Base-by-base conservation (phyloP, 2,113 vertebrate species). In the Psammodynastes pulverulentus region DNA sequence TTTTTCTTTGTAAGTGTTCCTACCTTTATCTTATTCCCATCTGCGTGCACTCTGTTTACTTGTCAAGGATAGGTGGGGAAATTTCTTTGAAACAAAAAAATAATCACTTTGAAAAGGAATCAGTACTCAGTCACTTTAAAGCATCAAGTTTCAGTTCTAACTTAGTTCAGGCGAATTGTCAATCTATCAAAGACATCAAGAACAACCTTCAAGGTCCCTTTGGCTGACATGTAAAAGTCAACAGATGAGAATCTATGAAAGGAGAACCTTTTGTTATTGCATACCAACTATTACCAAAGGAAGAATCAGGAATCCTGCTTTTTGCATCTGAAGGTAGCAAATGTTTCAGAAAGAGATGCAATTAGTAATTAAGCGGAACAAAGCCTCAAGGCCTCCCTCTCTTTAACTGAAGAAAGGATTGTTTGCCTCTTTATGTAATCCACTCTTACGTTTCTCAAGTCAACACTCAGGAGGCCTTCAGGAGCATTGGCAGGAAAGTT, bases 401-500 rank as follows among this genome's bases (percentile, higher is more conserved):
- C 23, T 89, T 21, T 48, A 90, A 90, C 86, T 91, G 91, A 93
- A 9, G 92, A 91, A 48, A 89, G 93, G 89, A 21, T 92, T 87
- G 79, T 91, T 84, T 91, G 92, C 56, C 56, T 93, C 93, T 86
- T 92, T 94, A 93, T 45, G 45, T 52, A 96, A 92, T 94, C 39
- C 34, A 56, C 24, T 45, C 1, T 91, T 62, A 53, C 89, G 88
- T 92, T 92, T 92, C 91, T 88, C 17, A 87, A 94, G 54, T 94
- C 90, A 51, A 94, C 91, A 91, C 39, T 3, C 43, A 56, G 95
- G 51, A 67, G 86, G 62, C 90, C 67, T 94, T 43, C 92, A 91
- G 94, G 94, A 95, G 49, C 45, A 95, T 96, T 94, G 94, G 92
- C 91, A 84, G 94, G 92, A 96, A 97, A 93, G 62, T 92, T 96